Evolutionary conservation across 2,113 vertebrate genomes (phyloP).

Genomic region (Leucosticte australis): DNA sequence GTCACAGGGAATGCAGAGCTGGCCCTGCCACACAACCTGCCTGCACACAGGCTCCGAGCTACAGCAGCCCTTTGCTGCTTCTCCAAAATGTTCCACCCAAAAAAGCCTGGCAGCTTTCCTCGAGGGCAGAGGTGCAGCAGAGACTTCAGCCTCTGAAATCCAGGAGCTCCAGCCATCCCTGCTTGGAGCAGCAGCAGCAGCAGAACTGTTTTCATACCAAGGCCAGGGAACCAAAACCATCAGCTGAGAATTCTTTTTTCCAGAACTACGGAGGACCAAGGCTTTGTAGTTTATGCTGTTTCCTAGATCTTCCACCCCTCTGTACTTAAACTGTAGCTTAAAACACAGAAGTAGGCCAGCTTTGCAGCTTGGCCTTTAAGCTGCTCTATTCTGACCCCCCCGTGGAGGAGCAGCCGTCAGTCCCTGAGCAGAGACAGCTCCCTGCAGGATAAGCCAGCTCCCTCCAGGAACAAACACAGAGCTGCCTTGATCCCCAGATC

Average conservation of each 20-base stretch:
- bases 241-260: background rate
- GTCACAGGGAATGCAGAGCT: rapidly evolving
- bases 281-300: background rate
- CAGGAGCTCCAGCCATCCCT: background rate
- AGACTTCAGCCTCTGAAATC: background rate
- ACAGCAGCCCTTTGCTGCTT: background rate
- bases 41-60: rapidly evolving
- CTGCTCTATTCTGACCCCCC: background rate
- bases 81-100: background rate
- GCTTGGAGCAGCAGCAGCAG: background rate
- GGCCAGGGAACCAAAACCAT: background rate
- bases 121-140: background rate
- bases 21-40: background rate
- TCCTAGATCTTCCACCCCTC: background rate
- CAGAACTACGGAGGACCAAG: background rate
- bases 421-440: background rate
- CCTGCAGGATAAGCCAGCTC: background rate
- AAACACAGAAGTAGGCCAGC: background rate
- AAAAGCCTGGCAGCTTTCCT: background rate
- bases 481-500: background rate
- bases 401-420: rapidly evolving
- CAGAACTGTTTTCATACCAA: background rate
- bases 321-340: background rate
- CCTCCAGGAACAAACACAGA: rapidly evolving
- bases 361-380: background rate